A percentile compares a stretch with the other conserved stretches of the same genome.
These are phyloP conservation scores for Steatornis caripensis DNA, from an alignment of 2,113 vertebrate species.

Conservation along the genomic window DNA sequence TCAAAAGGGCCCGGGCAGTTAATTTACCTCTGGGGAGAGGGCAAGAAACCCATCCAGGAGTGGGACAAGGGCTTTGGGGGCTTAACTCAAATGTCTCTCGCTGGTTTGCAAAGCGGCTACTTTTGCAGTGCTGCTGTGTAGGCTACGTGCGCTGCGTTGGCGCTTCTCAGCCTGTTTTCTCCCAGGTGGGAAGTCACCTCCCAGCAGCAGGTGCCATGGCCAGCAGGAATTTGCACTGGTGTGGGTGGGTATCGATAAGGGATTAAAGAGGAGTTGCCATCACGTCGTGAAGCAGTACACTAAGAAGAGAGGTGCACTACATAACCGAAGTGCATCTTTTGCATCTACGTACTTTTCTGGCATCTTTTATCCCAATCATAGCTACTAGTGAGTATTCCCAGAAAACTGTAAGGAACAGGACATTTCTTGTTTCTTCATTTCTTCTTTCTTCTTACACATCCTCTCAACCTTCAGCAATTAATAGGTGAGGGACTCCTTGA, in stretches of 20 bases:
- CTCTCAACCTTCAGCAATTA: background rate
- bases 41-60: background rate
- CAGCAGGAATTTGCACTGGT: background rate
- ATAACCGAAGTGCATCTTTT: background rate
- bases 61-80: background rate
- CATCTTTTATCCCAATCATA: background rate
- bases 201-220: background rate
- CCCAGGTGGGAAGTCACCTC: background rate
- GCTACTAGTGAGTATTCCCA: background rate
- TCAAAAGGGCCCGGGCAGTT: background rate
- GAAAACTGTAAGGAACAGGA: background rate
- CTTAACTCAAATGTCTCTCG: background rate
- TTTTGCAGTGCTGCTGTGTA: background rate
- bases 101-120: background rate
- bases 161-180: background rate
- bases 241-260: background rate
- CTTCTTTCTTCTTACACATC: background rate
- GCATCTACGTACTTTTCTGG: background rate
- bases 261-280: background rate
- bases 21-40: background rate
- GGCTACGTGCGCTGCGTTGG: background rate
- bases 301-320: background rate
- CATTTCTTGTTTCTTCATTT: background rate
- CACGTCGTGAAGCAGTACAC: background rate
- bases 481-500: background rate